A percentile compares a stretch with the other conserved stretches of the same genome.
Conservation (phyloP, 2,797 vertebrate species). For the Brachyalestes nurse region DNA sequence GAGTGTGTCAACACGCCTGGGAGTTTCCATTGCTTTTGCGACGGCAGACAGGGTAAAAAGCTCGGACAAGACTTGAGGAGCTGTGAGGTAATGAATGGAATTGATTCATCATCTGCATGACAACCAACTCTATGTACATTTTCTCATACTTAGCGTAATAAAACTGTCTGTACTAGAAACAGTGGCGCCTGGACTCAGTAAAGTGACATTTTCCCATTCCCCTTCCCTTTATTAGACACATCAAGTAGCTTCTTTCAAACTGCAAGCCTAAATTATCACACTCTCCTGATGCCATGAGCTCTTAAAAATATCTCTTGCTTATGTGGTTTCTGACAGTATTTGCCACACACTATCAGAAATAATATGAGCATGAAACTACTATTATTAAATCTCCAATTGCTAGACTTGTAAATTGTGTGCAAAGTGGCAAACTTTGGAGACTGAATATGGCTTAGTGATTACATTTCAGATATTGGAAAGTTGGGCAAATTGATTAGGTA, state of each 20-base stretch:
- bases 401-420: neutral
- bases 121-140: neutral
- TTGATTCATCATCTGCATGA: neutral
- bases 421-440: neutral
- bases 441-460: neutral
- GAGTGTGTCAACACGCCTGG: constrained; percentile 90
- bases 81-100: constrained; percentile 85
- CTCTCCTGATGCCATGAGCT: too few relatives aligned
- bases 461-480: neutral
- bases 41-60: constrained; percentile 89
- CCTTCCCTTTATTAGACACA: too few relatives aligned
- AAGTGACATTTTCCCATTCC: neutral
- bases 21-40: constrained; percentile 93
- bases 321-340: too few relatives aligned
- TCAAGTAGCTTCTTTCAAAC: too few relatives aligned
- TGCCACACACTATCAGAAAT: too few relatives aligned
- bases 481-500: neutral
- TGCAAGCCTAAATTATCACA: too few relatives aligned
- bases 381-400: too few relatives aligned
- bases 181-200: too few relatives aligned
- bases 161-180: too few relatives aligned
- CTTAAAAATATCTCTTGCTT: too few relatives aligned
- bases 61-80: constrained; percentile 85
- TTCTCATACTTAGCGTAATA: neutral
- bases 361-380: too few relatives aligned